Evolutionary conservation across 2,797 vertebrate species (phyloP).

Genomic region (Emys orbicularis): DNA sequence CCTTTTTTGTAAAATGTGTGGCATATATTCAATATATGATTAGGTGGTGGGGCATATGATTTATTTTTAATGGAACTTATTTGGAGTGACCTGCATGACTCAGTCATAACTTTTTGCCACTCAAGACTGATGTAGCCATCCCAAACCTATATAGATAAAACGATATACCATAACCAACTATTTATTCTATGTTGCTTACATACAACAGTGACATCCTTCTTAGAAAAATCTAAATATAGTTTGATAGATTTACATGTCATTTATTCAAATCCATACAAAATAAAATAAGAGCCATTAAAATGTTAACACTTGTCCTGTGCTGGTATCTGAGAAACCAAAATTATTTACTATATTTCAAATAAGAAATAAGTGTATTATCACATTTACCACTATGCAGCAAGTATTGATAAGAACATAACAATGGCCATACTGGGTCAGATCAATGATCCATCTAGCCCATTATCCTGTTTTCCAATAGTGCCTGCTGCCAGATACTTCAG

Average conservation of each 20-base stretch:
- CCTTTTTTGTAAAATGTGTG: not conserved
- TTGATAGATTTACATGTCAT: not conserved
- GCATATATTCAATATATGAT: not conserved
- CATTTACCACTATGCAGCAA: not conserved
- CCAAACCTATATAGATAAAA: not conserved
- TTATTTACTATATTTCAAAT: not conserved
- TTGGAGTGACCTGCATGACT: not conserved
- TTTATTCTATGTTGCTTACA: not conserved
- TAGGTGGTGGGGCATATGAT: not conserved
- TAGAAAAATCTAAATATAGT: not conserved
- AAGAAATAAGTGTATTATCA: not conserved
- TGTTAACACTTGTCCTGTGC: not conserved
- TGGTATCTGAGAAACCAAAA: slow-evolving; percentile 9
- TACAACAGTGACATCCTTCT: not conserved
- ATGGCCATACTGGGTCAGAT: not conserved
- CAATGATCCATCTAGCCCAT: not conserved
- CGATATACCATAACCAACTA: not conserved
- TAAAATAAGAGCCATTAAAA: not conserved
- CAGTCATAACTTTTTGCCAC: not conserved
- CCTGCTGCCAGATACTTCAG: not conserved
- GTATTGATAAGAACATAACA: not conserved
- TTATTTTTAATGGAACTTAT: not conserved
- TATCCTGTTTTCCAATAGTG: not conserved
- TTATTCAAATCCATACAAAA: not conserved
- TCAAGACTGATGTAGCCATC: not conserved